A percentile compares a stretch with the other conserved stretches of the same genome.
phyloP scores from a whole-genome alignment of 2,888 invertebrate genomes.

The Eurytoma adleriae region DNA sequence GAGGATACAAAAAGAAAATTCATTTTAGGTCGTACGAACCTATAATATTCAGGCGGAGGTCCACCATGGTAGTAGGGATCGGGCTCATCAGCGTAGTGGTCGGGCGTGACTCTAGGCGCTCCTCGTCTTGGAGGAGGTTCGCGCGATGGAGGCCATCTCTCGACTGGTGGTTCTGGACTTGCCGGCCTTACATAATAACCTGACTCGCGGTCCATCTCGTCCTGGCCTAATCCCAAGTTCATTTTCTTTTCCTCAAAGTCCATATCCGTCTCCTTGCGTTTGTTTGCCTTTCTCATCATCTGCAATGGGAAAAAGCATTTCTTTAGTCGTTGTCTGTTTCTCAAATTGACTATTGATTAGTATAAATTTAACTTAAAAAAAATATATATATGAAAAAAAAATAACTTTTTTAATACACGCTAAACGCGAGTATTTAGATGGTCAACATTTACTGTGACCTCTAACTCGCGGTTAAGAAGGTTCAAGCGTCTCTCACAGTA shows the following conservation, averaged over 20 bases:
- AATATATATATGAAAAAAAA: too few relatives aligned
- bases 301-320: slow-evolving; percentile 63
- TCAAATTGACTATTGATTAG: too few relatives aligned
- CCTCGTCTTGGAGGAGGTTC: slow-evolving; percentile 65
- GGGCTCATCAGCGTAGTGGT: slow-evolving; percentile 69
- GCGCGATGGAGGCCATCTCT: slow-evolving; percentile 71
- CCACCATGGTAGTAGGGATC: slow-evolving; percentile 72
- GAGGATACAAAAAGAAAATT: too few relatives aligned
- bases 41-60: slow-evolving; percentile 72
- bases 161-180: slow-evolving; percentile 78
- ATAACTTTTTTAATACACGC: too few relatives aligned
- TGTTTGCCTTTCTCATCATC: slow-evolving; percentile 92
- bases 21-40: slow-evolving; percentile 61
- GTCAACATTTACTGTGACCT: too few relatives aligned
- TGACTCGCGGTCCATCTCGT: slow-evolving; percentile 86
- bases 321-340: too few relatives aligned
- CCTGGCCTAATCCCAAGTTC: slow-evolving; percentile 88
- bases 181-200: slow-evolving; percentile 85
- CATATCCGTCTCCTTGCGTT: slow-evolving; percentile 95
- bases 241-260: slow-evolving; percentile 97
- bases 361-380: too few relatives aligned
- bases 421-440: too few relatives aligned
- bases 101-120: slow-evolving; percentile 71
- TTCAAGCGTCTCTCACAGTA: too few relatives aligned
- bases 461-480: too few relatives aligned